Evolutionary conservation across 2,113 vertebrate species (phyloP).

Genomic region (Pipra filicauda): DNA sequence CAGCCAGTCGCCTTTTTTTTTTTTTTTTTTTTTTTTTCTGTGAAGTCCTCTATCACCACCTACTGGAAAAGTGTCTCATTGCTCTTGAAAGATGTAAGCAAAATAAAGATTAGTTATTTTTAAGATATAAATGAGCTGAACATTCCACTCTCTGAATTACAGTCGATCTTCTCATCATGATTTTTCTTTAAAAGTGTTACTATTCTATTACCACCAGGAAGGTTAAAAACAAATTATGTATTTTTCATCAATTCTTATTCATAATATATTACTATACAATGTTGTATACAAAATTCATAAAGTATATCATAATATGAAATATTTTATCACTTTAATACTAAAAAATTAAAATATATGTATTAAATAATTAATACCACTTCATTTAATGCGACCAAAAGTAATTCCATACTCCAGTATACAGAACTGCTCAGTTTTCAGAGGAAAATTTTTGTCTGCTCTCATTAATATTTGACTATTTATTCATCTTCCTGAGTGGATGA

Average conservation of each 20-base stretch:
- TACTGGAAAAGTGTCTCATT: not conserved
- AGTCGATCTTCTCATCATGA: not conserved
- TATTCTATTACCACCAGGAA: not conserved
- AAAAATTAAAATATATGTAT: not conserved
- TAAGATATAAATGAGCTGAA: not conserved
- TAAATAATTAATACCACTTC: fast-evolving
- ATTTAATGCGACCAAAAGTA: not conserved
- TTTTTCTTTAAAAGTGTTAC: not conserved
- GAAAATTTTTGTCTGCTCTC: not conserved
- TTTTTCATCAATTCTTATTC: not conserved
- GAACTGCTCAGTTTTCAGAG: not conserved
- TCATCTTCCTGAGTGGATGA: not conserved
- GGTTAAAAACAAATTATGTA: fast-evolving
- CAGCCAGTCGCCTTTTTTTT: fast-evolving
- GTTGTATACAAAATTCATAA: fast-evolving
- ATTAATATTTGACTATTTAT: not conserved
- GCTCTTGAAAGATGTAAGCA: not conserved
- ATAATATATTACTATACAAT: too few relatives aligned
- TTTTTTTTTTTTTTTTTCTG: not conserved
- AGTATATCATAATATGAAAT: not conserved
- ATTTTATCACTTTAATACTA: fast-evolving
- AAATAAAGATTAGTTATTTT: not conserved
- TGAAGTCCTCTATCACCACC: slow-evolving; percentile 49
- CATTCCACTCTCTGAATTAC: not conserved
- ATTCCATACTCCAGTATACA: not conserved